These are phyloP conservation scores for Amiota minor DNA, from an alignment of 2,888 invertebrate species.

Conservation along the genomic window DNA sequence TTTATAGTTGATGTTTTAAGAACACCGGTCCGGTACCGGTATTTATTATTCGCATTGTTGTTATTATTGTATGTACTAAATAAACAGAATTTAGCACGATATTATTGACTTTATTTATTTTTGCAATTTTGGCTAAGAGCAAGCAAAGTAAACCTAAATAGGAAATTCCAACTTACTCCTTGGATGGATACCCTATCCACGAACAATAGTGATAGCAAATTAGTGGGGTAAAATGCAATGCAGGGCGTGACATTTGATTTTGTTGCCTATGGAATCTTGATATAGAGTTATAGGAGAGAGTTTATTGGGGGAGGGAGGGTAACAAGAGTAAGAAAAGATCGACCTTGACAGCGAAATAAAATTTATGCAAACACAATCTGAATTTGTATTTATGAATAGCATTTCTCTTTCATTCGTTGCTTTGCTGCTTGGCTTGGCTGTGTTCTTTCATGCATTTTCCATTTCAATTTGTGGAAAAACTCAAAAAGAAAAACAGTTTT, in stretches of 20 bases:
- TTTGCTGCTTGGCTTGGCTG: not conserved
- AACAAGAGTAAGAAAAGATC: constrained; percentile 5
- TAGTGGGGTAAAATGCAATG: not conserved
- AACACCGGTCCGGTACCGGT: not conserved
- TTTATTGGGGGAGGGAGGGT: not conserved
- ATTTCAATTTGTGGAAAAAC: too few relatives aligned
- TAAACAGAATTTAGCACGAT: constrained; percentile 3
- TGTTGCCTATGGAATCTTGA: not conserved
- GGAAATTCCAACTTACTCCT: constrained; percentile 10
- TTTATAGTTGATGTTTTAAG: not conserved
- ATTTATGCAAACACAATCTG: constrained; percentile 21
- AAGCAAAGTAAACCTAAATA: not conserved
- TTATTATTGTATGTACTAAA: not conserved
- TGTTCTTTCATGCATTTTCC: too few relatives aligned
- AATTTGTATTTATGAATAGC: not conserved
- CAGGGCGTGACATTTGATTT: constrained; percentile 4
- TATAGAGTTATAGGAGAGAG: not conserved
- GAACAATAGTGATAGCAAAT: too few relatives aligned
- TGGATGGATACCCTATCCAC: too few relatives aligned
- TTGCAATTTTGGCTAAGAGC: not conserved
- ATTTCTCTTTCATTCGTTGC: not conserved
- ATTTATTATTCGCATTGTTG: not conserved
- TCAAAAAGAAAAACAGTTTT: too few relatives aligned
- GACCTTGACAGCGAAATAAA: constrained; percentile 21
- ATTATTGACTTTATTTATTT: constrained; percentile 11